A percentile compares a stretch with the other conserved stretches of the same genome.
These are phyloP conservation scores for Rutilus rutilus DNA, from an alignment of 2,113 vertebrate genomes.

Conservation along the genomic window DNA sequence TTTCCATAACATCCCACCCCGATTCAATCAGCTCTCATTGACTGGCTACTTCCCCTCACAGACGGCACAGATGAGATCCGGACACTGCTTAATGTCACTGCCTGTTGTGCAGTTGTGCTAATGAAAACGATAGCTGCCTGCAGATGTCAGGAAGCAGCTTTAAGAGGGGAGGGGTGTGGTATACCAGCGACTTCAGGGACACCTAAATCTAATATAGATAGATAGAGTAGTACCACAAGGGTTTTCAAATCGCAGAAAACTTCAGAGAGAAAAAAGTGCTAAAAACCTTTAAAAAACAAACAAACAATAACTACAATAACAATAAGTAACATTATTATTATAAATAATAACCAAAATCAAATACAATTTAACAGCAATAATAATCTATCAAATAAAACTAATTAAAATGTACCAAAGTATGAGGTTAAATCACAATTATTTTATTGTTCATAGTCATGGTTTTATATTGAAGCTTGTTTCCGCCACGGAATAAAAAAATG, in stretches of 20 bases:
- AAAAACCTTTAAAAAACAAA: not conserved
- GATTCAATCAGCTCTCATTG: conserved; percentile 30
- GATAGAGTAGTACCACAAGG: not conserved
- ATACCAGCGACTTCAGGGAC: not conserved
- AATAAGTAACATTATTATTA: no score
- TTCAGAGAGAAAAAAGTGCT: no score
- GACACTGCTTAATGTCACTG: conserved; percentile 52
- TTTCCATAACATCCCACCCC: conserved; percentile 25
- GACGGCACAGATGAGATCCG: conserved; percentile 38
- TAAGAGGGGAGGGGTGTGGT: not conserved
- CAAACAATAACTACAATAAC: not conserved
- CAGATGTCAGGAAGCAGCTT: conserved; percentile 41
- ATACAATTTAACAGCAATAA: not conserved
- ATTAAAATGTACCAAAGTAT: not conserved
- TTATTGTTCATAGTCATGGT: not conserved
- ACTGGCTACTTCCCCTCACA: conserved; percentile 9
- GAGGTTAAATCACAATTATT: not conserved
- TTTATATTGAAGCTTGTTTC: no score
- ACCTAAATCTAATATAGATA: not conserved
- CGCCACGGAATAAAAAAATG: no score
- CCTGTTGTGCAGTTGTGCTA: conserved; percentile 47
- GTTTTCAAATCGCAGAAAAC: not conserved
- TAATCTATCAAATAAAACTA: not conserved
- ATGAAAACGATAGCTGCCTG: conserved; percentile 40
- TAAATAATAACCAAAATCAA: no score